These are phyloP conservation scores for Limosa lapponica DNA, from an alignment of 2,797 vertebrate species.

Conservation along the genomic window DNA sequence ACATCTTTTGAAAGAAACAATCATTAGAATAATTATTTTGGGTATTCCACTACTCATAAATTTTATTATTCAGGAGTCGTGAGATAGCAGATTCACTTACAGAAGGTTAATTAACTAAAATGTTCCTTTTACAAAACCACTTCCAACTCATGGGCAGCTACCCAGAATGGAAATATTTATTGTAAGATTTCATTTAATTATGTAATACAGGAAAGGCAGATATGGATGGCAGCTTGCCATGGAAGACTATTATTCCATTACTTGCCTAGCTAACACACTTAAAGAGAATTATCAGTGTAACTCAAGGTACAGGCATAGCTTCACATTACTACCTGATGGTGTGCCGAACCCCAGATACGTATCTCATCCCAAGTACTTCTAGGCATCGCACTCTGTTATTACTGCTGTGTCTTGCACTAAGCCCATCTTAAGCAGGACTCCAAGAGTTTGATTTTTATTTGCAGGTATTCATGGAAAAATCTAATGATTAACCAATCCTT, in stretches of 20 bases:
- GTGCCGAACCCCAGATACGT: neutral
- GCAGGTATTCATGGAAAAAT: neutral
- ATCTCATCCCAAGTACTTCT: neutral
- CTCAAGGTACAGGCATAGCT: neutral
- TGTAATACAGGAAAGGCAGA: neutral
- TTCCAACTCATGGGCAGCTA: neutral
- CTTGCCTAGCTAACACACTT: neutral
- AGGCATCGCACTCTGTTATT: neutral
- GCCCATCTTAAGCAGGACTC: neutral
- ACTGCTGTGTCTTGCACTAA: neutral
- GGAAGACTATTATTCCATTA: neutral
- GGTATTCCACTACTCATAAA: neutral
- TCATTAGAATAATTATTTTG: neutral
- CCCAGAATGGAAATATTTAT: constrained; percentile 19
- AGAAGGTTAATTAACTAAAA: constrained; percentile 41
- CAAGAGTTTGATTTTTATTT: constrained; percentile 27
- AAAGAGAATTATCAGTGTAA: neutral
- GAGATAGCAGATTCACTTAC: constrained; percentile 8
- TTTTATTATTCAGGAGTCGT: neutral
- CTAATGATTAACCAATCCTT: neutral
- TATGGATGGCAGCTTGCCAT: neutral
- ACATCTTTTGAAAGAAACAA: neutral
- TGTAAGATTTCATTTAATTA: constrained; percentile 26
- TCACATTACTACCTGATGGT: neutral
- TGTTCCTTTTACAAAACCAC: neutral